A percentile compares a stretch with the other conserved stretches of the same genome.
Evolutionary conservation across 2,888 invertebrate genomes (phyloP).

Genomic region (Drosophila barbarae): DNA sequence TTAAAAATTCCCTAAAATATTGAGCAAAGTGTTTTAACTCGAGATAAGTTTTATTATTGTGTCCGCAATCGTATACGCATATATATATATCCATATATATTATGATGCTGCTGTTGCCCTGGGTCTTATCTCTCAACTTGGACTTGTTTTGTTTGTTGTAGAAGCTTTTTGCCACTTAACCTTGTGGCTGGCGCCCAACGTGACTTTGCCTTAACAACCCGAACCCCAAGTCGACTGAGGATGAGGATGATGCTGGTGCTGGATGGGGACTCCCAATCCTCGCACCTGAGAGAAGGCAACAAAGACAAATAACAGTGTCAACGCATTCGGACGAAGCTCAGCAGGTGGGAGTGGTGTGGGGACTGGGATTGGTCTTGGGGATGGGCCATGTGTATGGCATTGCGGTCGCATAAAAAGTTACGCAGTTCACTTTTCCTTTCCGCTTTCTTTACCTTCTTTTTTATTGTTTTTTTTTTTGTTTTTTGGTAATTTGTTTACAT

Average conservation of each 20-base stretch:
- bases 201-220: constrained; percentile 59
- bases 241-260: neutral
- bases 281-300: constrained; percentile 9
- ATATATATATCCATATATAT: neutral
- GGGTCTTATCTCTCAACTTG: constrained; percentile 51
- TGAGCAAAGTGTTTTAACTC: neutral
- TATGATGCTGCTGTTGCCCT: constrained; percentile 9
- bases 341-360: constrained; percentile 19
- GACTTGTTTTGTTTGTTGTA: constrained; percentile 28
- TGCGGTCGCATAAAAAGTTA: constrained; percentile 58
- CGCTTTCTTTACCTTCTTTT: constrained; percentile 8
- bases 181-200: constrained; percentile 59
- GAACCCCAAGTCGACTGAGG: constrained; percentile 10
- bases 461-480: constrained; percentile 34
- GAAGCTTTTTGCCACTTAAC: constrained; percentile 51
- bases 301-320: constrained; percentile 46
- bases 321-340: constrained; percentile 52
- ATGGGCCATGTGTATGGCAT: constrained; percentile 24
- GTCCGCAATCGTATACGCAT: neutral
- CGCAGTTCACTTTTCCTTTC: constrained; percentile 48
- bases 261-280: constrained; percentile 2
- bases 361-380: neutral
- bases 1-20: neutral
- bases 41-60: neutral
- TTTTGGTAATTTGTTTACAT: constrained; percentile 58